These are phyloP conservation scores for Crotalus adamanteus DNA, from an alignment of 2,797 vertebrate genomes.

Conservation along the genomic window DNA sequence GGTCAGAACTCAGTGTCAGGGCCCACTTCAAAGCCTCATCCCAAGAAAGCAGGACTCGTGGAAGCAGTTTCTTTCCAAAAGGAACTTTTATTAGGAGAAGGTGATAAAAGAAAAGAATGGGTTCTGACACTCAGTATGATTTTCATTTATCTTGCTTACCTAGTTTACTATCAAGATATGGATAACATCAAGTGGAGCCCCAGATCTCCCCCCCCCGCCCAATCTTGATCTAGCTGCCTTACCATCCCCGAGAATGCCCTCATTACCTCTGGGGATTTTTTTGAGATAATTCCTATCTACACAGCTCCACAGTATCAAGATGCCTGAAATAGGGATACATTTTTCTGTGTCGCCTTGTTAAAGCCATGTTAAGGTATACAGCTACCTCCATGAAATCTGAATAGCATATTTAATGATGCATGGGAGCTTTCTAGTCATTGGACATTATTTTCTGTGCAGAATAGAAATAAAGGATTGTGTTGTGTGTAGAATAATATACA, in stretches of 20 bases:
- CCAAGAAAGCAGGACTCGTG: too few species aligned
- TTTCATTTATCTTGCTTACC: not conserved
- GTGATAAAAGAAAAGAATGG: too few species aligned
- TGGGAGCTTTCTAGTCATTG: not conserved
- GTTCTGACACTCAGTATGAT: too few species aligned
- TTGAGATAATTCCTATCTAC: not conserved
- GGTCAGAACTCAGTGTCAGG: not conserved
- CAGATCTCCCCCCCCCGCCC: too few species aligned
- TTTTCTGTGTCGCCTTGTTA: not conserved
- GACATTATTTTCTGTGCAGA: not conserved
- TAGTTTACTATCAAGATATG: not conserved
- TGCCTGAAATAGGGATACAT: not conserved
- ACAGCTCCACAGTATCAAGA: not conserved
- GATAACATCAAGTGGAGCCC: not conserved
- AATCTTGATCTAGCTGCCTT: not conserved
- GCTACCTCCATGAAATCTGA: not conserved
- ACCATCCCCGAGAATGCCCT: not conserved
- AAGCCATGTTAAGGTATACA: not conserved
- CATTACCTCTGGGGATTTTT: not conserved
- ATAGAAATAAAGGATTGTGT: not conserved
- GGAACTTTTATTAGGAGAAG: too few species aligned
- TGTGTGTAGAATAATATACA: not conserved
- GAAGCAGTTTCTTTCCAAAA: too few species aligned
- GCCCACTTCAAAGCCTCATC: too few species aligned
- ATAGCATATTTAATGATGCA: not conserved